phyloP scores from a whole-genome alignment of 2,113 vertebrate species.

The Microtus oregoni region DNA sequence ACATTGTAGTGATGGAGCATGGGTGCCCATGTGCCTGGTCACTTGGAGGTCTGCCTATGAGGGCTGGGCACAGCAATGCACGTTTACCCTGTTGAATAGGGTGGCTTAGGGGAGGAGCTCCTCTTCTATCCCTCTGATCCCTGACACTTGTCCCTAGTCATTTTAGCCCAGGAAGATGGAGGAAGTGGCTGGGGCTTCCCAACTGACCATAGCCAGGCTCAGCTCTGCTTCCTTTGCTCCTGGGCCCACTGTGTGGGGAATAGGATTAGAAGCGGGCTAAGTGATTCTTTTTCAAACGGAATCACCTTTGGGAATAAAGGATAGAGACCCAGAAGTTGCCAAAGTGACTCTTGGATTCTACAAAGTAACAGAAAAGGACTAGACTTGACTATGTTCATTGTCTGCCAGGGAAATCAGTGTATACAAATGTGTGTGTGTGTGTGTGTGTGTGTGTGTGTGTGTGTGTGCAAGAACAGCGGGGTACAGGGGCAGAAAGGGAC shows the following conservation, averaged over 20 bases:
- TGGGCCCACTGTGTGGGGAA: slow-evolving; percentile 22
- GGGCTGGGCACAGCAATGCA: not conserved
- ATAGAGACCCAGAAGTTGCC: slow-evolving; percentile 59
- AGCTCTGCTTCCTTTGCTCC: slow-evolving; percentile 44
- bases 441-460: not conserved
- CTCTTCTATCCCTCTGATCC: not conserved
- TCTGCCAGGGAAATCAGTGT: not conserved
- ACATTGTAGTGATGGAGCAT: not conserved
- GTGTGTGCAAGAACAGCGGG: not conserved
- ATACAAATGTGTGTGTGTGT: not conserved
- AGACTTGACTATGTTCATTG: slow-evolving; percentile 30
- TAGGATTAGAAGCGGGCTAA: not conserved
- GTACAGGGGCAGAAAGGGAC: not conserved
- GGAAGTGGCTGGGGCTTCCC: slow-evolving; percentile 2
- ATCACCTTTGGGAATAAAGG: slow-evolving; percentile 30
- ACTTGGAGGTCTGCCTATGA: not conserved
- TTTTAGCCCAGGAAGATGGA: slow-evolving; percentile 24
- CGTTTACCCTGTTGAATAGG: not conserved
- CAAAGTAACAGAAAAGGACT: slow-evolving; percentile 58
- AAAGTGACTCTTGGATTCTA: slow-evolving; percentile 38
- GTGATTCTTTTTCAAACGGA: slow-evolving; percentile 37
- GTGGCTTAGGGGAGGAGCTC: not conserved
- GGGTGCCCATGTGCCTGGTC: not conserved
- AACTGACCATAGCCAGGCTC: slow-evolving; percentile 1
- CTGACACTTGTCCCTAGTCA: not conserved